Conservation (phyloP, 2,797 vertebrate genomes). For the Hydrophis major region DNA sequence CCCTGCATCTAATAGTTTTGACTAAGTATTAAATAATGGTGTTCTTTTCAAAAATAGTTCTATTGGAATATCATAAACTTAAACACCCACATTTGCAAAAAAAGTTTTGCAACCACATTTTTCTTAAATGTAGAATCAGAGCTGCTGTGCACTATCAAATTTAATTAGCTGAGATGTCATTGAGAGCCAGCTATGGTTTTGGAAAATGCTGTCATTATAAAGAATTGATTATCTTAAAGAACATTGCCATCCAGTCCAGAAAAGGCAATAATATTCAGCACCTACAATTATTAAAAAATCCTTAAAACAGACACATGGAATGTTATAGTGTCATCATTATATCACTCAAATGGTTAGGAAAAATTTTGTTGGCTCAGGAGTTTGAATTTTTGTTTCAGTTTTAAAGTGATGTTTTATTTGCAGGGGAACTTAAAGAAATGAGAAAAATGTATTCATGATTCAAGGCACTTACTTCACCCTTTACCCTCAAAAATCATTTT, state of each 20-base stretch:
- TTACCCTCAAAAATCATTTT: not conserved
- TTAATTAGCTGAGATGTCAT: not conserved
- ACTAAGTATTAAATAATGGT: conserved; percentile 44
- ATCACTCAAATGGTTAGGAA: not conserved
- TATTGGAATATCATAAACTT: not conserved
- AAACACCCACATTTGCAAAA: not conserved
- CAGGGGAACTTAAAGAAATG: not conserved
- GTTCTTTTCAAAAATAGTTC: conserved; percentile 36
- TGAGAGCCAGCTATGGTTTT: not conserved
- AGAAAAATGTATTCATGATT: not conserved
- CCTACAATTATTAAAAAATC: not conserved
- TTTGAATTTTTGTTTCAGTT: not conserved
- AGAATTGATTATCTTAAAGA: not conserved
- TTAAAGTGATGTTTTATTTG: not conserved
- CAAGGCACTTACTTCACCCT: not conserved
- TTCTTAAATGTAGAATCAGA: not conserved
- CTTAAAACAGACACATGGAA: not conserved
- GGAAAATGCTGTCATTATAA: not conserved
- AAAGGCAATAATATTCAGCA: not conserved
- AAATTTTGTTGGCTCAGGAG: not conserved
- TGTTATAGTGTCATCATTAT: not conserved
- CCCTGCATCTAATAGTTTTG: conserved; percentile 20
- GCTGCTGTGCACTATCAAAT: not conserved
- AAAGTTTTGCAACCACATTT: not conserved
- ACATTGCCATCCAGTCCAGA: not conserved